phyloP scores from a whole-genome alignment of 2,888 invertebrate genomes.

The Aphidoletes aphidimyza region DNA sequence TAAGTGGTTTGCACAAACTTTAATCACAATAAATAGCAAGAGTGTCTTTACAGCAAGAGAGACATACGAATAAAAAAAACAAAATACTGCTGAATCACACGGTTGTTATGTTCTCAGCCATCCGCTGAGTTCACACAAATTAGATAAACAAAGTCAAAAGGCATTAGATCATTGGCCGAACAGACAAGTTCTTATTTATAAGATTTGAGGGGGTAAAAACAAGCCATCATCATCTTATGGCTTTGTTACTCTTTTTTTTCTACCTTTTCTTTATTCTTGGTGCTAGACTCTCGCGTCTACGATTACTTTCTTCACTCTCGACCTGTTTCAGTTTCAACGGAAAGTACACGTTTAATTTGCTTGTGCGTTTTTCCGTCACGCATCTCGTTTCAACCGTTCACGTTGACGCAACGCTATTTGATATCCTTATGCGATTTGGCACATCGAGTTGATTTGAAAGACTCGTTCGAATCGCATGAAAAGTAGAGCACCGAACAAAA shows the following conservation, averaged over 20 bases:
- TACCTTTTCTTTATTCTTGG: too few species aligned
- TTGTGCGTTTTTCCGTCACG: background rate
- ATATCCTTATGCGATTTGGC: background rate
- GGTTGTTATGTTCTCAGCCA: background rate
- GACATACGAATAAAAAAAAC: background rate
- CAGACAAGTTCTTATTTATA: background rate
- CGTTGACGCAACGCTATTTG: background rate
- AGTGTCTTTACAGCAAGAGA: background rate
- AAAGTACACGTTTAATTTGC: background rate
- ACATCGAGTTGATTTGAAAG: background rate
- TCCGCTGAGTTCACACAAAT: background rate
- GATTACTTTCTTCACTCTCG: too few species aligned
- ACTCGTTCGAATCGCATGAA: background rate
- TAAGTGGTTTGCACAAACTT: too few species aligned
- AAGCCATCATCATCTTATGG: background rate
- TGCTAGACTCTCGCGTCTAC: too few species aligned
- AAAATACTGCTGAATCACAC: conserved; percentile 26
- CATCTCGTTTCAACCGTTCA: background rate
- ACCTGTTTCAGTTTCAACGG: background rate
- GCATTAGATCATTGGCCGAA: background rate
- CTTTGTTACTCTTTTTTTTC: background rate
- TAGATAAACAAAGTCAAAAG: conserved; percentile 30
- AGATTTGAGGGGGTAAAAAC: conserved; percentile 4
- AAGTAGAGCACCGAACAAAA: background rate
- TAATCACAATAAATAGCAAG: background rate